Conservation (phyloP, 2,888 invertebrate species). For the Ichneumon xanthorius region DNA sequence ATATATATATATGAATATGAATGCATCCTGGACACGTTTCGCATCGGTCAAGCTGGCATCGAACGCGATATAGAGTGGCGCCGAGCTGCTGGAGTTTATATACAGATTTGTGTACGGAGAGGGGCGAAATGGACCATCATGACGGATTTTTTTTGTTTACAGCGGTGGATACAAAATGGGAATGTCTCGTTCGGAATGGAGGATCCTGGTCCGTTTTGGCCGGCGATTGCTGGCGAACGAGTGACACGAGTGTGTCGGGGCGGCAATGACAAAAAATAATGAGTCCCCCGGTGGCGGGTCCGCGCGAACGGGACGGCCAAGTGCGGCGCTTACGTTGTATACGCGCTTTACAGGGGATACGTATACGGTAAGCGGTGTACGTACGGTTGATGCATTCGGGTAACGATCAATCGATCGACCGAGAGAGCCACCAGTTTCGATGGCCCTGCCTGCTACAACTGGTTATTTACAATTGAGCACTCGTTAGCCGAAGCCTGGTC, state of each 20-base stretch:
- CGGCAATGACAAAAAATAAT: slow-evolving; percentile 54
- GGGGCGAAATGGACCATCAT: not conserved
- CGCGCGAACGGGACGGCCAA: slow-evolving; percentile 19
- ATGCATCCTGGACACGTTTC: slow-evolving; percentile 24
- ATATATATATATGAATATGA: not conserved
- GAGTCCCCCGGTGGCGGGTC: slow-evolving; percentile 54
- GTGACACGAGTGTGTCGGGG: slow-evolving; percentile 35
- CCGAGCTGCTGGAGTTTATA: not conserved
- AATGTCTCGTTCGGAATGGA: not conserved
- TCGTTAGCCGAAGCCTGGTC: slow-evolving; percentile 74
- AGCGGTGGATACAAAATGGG: not conserved
- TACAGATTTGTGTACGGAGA: not conserved
- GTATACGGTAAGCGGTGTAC: not conserved
- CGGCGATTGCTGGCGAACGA: not conserved
- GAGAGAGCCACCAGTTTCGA: slow-evolving; percentile 68
- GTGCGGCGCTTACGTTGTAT: slow-evolving; percentile 31
- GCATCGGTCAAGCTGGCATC: slow-evolving; percentile 42
- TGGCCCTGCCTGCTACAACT: slow-evolving; percentile 72
- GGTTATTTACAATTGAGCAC: slow-evolving; percentile 80
- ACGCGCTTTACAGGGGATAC: not conserved
- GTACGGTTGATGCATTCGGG: slow-evolving; percentile 44
- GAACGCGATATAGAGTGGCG: slow-evolving; percentile 16
- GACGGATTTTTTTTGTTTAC: not conserved
- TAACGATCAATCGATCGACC: slow-evolving; percentile 72
- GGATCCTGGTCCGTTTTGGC: not conserved